A percentile compares a stretch with the other conserved stretches of the same genome.
phyloP scores from a whole-genome alignment of 2,797 vertebrate species.

The Decapterus maruadsi region DNA sequence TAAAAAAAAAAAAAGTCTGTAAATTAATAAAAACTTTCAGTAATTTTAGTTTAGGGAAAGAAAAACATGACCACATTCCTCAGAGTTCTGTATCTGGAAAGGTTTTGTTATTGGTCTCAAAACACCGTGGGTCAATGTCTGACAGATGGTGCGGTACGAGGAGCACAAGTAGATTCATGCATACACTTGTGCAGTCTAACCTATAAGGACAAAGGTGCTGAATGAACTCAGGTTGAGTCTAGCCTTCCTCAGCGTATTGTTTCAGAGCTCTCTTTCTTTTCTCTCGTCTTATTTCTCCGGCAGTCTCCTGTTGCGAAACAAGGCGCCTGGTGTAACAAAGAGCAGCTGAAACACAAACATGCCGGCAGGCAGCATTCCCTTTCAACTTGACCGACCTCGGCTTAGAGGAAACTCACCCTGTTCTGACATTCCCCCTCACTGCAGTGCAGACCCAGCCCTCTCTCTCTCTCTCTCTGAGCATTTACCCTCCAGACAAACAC shows the following conservation, averaged over 20 bases:
- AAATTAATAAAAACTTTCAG: no score
- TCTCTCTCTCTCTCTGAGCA: neutral
- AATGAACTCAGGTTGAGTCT: slow-evolving; percentile 15
- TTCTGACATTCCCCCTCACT: slow-evolving; percentile 31
- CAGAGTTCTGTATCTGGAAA: neutral
- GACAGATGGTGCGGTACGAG: neutral
- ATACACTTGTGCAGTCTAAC: neutral
- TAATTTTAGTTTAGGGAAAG: neutral
- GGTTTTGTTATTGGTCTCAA: neutral
- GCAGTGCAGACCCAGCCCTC: neutral
- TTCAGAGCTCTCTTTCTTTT: slow-evolving; percentile 3
- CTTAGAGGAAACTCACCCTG: slow-evolving; percentile 35
- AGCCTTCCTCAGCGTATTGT: neutral
- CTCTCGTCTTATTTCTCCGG: neutral
- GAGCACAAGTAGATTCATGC: neutral
- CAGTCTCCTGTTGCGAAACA: slow-evolving; percentile 53
- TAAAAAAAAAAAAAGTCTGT: no score
- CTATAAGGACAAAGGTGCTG: neutral
- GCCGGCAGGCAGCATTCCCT: slow-evolving; percentile 58
- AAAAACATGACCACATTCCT: neutral
- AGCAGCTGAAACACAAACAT: slow-evolving; percentile 65
- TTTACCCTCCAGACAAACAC: neutral
- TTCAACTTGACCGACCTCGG: slow-evolving; percentile 51
- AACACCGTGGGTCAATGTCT: neutral
- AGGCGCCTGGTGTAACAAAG: slow-evolving; percentile 72